Conservation (phyloP, 2,797 vertebrate genomes). For the Gephyroberyx darwinii region DNA sequence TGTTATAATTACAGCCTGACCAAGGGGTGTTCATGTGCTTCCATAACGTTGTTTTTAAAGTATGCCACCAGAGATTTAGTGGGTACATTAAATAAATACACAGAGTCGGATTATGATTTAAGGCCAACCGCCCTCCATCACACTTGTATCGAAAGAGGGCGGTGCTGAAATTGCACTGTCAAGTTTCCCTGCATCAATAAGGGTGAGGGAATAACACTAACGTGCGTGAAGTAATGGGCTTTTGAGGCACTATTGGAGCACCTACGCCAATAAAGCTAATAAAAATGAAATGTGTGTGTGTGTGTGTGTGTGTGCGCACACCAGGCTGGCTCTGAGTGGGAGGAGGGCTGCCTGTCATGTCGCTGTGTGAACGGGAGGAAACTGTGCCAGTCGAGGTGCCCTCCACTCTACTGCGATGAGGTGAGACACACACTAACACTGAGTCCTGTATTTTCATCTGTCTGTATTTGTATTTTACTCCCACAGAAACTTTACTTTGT, state of each 20-base stretch:
- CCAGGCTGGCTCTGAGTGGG: constrained; percentile 86
- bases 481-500: background rate
- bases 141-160: too few species aligned
- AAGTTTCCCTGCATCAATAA: too few species aligned
- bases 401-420: constrained; percentile 82
- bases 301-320: constrained; percentile 48
- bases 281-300: background rate
- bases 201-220: background rate
- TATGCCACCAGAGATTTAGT: background rate
- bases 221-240: background rate
- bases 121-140: background rate
- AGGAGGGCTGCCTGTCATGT: constrained; percentile 83
- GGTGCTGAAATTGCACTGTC: too few species aligned
- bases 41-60: background rate
- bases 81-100: background rate
- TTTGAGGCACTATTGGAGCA: too few species aligned
- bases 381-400: constrained; percentile 80
- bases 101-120: background rate
- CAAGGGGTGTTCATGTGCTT: background rate
- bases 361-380: constrained; percentile 83
- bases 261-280: too few species aligned
- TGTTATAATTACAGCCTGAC: constrained; percentile 23
- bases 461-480: background rate
- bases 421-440: constrained; percentile 70
- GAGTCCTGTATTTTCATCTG: background rate